Conservation (phyloP, 1,140 invertebrate genomes). For the Pemphigus obesinymphae region DNA sequence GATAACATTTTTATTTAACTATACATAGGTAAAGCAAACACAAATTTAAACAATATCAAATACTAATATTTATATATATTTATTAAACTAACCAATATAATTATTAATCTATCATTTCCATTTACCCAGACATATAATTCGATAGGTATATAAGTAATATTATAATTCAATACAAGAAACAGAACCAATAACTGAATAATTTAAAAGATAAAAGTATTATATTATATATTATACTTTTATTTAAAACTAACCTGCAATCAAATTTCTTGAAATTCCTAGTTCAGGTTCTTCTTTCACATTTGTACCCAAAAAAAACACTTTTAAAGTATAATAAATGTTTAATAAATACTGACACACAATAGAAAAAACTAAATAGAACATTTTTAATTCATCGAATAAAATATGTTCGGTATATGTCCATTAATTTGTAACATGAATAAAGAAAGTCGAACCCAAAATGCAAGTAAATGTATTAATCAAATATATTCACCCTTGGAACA, state of each 20-base stretch:
- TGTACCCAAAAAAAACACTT: conserved; percentile 1
- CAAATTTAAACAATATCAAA: neutral
- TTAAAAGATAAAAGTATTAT: neutral
- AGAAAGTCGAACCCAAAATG: neutral
- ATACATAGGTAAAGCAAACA: no score
- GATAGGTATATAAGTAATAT: neutral
- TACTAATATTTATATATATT: neutral
- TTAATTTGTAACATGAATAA: neutral
- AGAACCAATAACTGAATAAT: neutral
- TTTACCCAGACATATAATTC: neutral
- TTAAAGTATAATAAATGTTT: conserved; percentile 2
- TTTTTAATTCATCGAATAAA: neutral
- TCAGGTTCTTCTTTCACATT: conserved; percentile 6
- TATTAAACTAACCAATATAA: neutral
- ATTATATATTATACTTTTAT: neutral
- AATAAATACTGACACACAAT: neutral
- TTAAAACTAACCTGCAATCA: conserved; percentile 3
- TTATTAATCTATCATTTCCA: neutral
- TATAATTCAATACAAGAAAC: neutral
- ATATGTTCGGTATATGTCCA: neutral
- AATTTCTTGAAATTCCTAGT: neutral
- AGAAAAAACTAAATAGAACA: conserved; percentile 2
- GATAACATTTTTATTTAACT: no score
- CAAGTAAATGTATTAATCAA: neutral
- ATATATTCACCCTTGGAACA: conserved; percentile 30